These are phyloP conservation scores for Saxidomus purpurata DNA, from an alignment of 1,140 invertebrate genomes.

Conservation along the genomic window DNA sequence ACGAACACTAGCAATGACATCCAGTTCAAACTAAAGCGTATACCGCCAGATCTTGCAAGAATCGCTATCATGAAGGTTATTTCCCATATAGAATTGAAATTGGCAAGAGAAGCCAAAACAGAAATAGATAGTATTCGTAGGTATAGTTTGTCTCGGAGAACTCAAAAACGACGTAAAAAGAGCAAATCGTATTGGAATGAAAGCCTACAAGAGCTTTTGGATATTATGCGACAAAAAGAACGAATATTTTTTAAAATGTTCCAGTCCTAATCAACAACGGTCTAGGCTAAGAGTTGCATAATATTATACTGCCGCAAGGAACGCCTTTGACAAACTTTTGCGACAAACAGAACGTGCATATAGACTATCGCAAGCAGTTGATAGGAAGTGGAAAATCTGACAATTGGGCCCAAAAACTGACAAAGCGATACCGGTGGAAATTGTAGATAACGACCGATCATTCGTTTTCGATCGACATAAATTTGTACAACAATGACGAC, in stretches of 20 bases:
- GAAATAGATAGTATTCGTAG: constrained; percentile 27
- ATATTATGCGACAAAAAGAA: constrained; percentile 38
- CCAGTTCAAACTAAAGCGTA: not conserved
- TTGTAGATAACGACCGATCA: not conserved
- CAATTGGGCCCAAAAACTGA: constrained; percentile 59
- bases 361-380: not conserved
- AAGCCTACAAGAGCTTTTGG: constrained; percentile 27
- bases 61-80: constrained; percentile 16
- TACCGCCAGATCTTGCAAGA: not conserved
- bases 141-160: not conserved
- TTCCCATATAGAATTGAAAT: constrained; percentile 23
- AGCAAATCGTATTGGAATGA: constrained; percentile 30
- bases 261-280: not conserved
- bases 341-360: constrained; percentile 53
- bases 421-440: constrained; percentile 2
- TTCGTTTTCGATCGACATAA: constrained; percentile 36
- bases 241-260: constrained; percentile 41
- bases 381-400: constrained; percentile 60
- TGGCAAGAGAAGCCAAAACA: not conserved
- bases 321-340: constrained; percentile 53
- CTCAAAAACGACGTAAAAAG: not conserved
- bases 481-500: not conserved
- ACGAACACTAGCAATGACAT: not conserved
- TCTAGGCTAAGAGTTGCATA: not conserved
- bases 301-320: constrained; percentile 14